Conservation (phyloP, 2,113 vertebrate genomes). For the Murina feae region DNA sequence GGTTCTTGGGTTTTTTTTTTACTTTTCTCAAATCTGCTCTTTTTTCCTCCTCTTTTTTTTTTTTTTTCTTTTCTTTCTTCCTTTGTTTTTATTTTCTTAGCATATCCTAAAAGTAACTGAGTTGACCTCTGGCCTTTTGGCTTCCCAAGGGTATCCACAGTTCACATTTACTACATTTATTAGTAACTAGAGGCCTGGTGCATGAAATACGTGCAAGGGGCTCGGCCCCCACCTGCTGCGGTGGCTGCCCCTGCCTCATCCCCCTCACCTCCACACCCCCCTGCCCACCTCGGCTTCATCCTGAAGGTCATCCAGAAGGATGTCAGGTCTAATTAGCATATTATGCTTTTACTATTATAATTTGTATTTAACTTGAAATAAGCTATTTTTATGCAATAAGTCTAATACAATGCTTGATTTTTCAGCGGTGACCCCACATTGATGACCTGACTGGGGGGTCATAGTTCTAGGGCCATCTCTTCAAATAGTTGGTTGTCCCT, state of each 20-base stretch:
- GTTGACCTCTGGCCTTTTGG: neutral
- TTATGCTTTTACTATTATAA: too few species aligned
- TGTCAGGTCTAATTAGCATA: too few species aligned
- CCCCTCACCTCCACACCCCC: too few species aligned
- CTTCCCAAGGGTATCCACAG: neutral
- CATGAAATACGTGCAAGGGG: too few species aligned
- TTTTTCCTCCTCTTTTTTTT: neutral
- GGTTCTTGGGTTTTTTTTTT: neutral
- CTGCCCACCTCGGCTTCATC: too few species aligned
- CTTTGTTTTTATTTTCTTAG: neutral
- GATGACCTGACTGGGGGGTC: neutral
- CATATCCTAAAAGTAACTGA: neutral
- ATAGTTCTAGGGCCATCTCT: neutral
- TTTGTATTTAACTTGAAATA: neutral
- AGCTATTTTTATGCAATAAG: neutral
- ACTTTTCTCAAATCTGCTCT: neutral
- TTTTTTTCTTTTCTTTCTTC: neutral
- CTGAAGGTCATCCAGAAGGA: too few species aligned
- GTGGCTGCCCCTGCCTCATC: too few species aligned
- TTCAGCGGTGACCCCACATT: neutral
- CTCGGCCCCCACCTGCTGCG: too few species aligned
- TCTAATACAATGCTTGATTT: neutral
- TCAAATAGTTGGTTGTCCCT: neutral
- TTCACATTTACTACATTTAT: neutral
- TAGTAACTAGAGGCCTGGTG: neutral